These are phyloP conservation scores for Rhogogaster chlorosoma DNA, from an alignment of 2,888 invertebrate genomes.

Conservation along the genomic window DNA sequence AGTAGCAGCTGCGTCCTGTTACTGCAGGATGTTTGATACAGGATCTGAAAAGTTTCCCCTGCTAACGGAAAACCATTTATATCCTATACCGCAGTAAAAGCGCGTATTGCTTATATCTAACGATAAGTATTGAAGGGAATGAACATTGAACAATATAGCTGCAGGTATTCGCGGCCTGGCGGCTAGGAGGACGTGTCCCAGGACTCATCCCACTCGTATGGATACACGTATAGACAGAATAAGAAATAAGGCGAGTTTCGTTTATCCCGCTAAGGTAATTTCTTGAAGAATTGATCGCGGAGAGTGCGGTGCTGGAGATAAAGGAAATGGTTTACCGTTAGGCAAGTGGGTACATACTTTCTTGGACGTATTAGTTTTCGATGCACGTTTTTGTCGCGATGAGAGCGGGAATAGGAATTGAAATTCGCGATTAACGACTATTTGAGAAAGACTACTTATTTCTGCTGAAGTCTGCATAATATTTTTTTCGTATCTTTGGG, in stretches of 20 bases:
- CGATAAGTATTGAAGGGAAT: no score
- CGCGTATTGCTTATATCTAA: no score
- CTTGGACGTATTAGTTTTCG: not conserved
- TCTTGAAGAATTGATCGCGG: not conserved
- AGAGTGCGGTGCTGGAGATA: not conserved
- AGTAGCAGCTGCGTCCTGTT: constrained; percentile 46
- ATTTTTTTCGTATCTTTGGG: not conserved
- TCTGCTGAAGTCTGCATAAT: no score
- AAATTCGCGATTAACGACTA: not conserved
- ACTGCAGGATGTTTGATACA: constrained; percentile 50
- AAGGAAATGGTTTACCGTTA: not conserved
- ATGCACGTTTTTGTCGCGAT: not conserved
- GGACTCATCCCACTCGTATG: not conserved
- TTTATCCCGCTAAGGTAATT: not conserved
- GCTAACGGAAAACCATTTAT: constrained; percentile 49
- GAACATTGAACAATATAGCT: not conserved
- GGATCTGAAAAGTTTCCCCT: constrained; percentile 41
- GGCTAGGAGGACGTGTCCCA: not conserved
- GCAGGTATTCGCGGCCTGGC: no score
- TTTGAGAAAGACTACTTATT: no score
- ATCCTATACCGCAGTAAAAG: no score
- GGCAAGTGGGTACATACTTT: not conserved
- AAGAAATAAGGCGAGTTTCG: not conserved
- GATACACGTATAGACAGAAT: not conserved
- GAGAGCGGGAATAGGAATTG: not conserved